phyloP scores from a whole-genome alignment of 1,140 invertebrate genomes.

The Glossosoma conforme region DNA sequence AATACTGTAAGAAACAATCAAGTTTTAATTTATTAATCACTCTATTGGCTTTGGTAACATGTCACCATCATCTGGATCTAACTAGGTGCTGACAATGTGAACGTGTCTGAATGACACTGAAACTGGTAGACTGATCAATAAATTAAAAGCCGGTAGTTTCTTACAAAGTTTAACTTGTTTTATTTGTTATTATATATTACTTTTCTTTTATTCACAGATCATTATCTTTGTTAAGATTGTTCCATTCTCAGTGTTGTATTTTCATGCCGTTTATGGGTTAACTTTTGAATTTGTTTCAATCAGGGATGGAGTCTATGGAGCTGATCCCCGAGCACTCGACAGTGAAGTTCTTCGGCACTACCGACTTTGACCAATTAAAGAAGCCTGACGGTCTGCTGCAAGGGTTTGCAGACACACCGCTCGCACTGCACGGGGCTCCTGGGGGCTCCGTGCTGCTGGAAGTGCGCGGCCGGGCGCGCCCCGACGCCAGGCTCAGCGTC shows the following conservation, averaged over 20 bases:
- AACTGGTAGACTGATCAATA: too few species aligned
- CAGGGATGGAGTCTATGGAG: conserved; percentile 80
- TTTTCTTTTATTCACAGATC: neutral
- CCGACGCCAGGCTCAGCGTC: conserved; percentile 50
- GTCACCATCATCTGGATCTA: too few species aligned
- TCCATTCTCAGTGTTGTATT: neutral
- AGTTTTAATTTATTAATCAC: too few species aligned
- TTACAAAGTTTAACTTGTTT: too few species aligned
- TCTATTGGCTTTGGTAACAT: too few species aligned
- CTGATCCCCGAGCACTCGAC: conserved; percentile 69
- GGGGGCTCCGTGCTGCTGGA: conserved; percentile 19
- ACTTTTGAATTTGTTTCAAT: neutral
- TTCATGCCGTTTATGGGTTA: neutral
- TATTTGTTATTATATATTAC: neutral
- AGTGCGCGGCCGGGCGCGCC: too few species aligned
- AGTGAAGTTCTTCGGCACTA: conserved; percentile 75
- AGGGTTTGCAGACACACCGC: conserved; percentile 67
- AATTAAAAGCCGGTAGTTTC: too few species aligned
- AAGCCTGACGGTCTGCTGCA: conserved; percentile 62
- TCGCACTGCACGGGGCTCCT: conserved; percentile 36
- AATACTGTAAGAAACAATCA: too few species aligned
- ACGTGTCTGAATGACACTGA: too few species aligned
- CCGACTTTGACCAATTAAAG: conserved; percentile 67
- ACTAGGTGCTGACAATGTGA: too few species aligned
- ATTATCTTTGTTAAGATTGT: neutral